Evolutionary conservation across 2,888 invertebrate genomes (phyloP), one percentile per base, ranked within the genome.

Genomic region (Acanthococcus lagerstroemiae): DNA sequence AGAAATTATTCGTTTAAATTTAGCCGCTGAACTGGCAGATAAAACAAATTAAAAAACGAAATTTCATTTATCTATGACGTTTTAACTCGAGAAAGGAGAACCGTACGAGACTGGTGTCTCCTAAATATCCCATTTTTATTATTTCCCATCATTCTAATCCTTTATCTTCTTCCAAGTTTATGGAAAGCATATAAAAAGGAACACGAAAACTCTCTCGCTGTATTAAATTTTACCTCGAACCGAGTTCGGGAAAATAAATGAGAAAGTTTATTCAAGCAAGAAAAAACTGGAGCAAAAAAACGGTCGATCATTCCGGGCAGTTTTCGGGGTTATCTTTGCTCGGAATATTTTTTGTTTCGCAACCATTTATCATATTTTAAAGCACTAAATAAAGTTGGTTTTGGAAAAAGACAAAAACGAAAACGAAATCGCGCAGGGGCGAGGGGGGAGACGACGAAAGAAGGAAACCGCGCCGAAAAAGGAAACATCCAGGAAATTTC

Each of bases 401-500:
- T 37, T 15, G 12, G n/a, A n/a, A 9, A 37, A 37, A n/a, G 12
- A 37, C n/a, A 37, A 37, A 37, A 37, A 37, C 37, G 37, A 37
- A 15, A 37, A 37, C 37, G n/a, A 37, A 37, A 37, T 15, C 37
- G n/a, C n/a, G 37, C n/a, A 15, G 12, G 37, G 37, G 3, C 12
- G n/a, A 37, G n/a, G n/a, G 3, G 3, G n/a, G n/a, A 37, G 1
- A 9, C 37, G 37, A 37, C 12, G 37, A 37, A 37, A 37, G 12
- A 3, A n/a, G 12, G 12, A 37, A 15, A 37, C 12, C n/a, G n/a
- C 37, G 52, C 52, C 24, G 22, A 24, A 5, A 21, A 15, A 21
- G 52, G 22, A 52, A 52, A 52, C 52, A n/a, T n/a, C n/a, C n/a
- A 22, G 52, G 52, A 52, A 52, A 52, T 52, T 52, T 52, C 52